These are phyloP conservation scores for Tachina grossa DNA, from an alignment of 2,888 invertebrate genomes.

Conservation along the genomic window DNA sequence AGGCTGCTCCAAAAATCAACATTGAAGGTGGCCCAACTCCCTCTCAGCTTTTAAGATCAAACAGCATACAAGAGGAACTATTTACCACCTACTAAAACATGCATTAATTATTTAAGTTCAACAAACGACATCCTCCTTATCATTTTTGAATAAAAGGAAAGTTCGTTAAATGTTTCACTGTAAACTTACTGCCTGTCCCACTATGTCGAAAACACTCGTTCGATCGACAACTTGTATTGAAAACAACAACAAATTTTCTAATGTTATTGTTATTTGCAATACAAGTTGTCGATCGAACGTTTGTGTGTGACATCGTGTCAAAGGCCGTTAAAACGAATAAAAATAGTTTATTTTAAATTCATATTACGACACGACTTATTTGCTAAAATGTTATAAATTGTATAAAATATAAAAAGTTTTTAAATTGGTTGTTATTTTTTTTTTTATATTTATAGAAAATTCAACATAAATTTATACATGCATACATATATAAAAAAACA, in stretches of 20 bases:
- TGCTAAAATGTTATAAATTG: constrained; percentile 52
- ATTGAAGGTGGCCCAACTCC: constrained; percentile 85
- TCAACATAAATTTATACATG: constrained; percentile 55
- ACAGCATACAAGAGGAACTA: constrained; percentile 93
- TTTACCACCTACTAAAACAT: constrained; percentile 83
- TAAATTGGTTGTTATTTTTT: constrained; percentile 60
- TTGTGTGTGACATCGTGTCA: too few relatives aligned
- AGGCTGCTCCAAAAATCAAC: constrained; percentile 84
- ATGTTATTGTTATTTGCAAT: too few relatives aligned
- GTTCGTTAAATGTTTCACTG: constrained; percentile 29
- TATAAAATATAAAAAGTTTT: constrained; percentile 53
- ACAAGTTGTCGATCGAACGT: too few relatives aligned
- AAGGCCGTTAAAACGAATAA: constrained; percentile 53
- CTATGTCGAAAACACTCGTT: too few relatives aligned
- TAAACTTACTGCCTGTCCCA: too few relatives aligned
- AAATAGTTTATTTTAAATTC: constrained; percentile 39
- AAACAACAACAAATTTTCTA: too few relatives aligned
- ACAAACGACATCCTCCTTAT: constrained; percentile 23
- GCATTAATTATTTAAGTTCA: constrained; percentile 43
- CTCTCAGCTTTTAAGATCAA: constrained; percentile 87
- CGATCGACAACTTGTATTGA: too few relatives aligned
- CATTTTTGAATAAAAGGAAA: constrained; percentile 24
- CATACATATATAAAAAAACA: constrained; percentile 1
- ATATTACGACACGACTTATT: constrained; percentile 60
- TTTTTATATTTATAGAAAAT: constrained; percentile 68